These are phyloP conservation scores for Tricholaema leucomelas DNA, from an alignment of 2,113 vertebrate genomes.

Conservation along the genomic window DNA sequence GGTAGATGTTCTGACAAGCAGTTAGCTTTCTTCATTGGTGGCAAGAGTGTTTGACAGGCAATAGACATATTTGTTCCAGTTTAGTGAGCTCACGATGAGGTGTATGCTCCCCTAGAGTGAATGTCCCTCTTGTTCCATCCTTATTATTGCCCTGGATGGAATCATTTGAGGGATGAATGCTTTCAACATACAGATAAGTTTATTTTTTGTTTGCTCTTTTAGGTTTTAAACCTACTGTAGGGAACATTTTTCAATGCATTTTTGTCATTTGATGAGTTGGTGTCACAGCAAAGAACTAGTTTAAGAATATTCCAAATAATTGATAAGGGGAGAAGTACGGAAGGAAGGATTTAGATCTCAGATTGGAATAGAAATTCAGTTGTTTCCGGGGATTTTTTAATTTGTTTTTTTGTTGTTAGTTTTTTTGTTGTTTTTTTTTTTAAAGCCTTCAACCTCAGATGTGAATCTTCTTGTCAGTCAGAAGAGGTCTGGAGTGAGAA, in stretches of 20 bases:
- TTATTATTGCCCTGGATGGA: background rate
- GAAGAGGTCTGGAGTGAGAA: background rate
- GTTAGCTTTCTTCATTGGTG: background rate
- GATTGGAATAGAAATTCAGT: background rate
- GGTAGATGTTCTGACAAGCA: background rate
- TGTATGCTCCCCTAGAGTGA: background rate
- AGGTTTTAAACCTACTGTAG: background rate
- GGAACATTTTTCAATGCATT: background rate
- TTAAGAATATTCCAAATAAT: background rate
- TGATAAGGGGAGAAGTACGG: background rate
- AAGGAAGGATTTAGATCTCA: background rate
- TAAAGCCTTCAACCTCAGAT: background rate
- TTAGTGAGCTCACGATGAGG: background rate
- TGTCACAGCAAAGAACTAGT: background rate
- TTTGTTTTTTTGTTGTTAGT: too few relatives aligned
- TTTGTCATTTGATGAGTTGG: background rate
- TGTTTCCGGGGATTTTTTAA: background rate
- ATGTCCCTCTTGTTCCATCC: background rate
- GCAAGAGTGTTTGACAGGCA: background rate
- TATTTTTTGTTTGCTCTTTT: background rate
- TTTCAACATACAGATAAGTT: background rate
- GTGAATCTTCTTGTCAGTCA: background rate
- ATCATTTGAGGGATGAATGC: background rate
- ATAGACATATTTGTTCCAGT: background rate
- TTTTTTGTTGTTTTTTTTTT: background rate